Percentiles rank a stretch among this genome's conserved stretches.
phyloP scores from a whole-genome alignment of 2,113 vertebrate species.

The Chaenogobius annularis region DNA sequence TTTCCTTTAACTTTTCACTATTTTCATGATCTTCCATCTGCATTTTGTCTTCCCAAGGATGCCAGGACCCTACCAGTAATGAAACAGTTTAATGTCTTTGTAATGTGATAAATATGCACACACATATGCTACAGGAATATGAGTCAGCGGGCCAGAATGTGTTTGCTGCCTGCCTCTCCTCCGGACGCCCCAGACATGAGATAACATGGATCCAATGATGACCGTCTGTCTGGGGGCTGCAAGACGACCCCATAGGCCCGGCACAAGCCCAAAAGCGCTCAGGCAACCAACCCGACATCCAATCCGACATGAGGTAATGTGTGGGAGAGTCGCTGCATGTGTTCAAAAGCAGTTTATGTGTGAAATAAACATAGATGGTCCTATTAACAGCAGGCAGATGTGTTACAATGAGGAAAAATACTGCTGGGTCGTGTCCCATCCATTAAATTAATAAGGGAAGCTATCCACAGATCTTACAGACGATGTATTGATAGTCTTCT shows the following conservation, averaged over 20 bases:
- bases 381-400: constrained; percentile 9
- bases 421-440: background rate
- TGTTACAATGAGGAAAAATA: background rate
- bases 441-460: background rate
- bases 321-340: constrained; percentile 30
- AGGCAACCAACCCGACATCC: constrained; percentile 42
- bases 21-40: constrained; percentile 8
- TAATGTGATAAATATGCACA: constrained; percentile 19
- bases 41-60: background rate
- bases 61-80: constrained; percentile 5
- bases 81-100: constrained; percentile 12
- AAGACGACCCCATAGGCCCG: constrained; percentile 47
- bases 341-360: constrained; percentile 49
- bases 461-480: background rate
- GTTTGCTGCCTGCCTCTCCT: constrained; percentile 60
- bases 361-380: constrained; percentile 30
- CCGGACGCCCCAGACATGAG: constrained; percentile 69
- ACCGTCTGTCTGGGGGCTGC: constrained; percentile 54
- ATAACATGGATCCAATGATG: constrained; percentile 68
- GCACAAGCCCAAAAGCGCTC: constrained; percentile 4
- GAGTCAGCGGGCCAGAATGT: constrained; percentile 67
- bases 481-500: constrained; percentile 3
- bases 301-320: constrained; percentile 26
- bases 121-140: constrained; percentile 34
- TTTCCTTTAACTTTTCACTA: background rate